Base-by-base conservation (phyloP, 2,888 invertebrate species). In the Liodrosophila aerea region DNA sequence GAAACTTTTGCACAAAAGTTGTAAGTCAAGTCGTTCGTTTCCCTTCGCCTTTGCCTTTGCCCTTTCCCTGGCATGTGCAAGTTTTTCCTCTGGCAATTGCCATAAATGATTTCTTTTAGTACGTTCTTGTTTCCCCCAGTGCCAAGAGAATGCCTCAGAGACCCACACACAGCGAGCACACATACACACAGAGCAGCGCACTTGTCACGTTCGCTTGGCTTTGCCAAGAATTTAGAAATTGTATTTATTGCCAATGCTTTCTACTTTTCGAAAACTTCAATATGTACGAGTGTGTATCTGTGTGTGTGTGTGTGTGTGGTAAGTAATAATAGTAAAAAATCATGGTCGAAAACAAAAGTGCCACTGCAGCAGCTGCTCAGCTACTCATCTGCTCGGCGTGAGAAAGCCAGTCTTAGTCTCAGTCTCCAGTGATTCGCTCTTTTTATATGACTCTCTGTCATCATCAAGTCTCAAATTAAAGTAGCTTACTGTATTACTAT, bases 141-240 rank as follows among this genome's bases (percentile, higher is more conserved):
- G 9, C 8, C 13, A 15, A 8, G 29, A 15, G 11, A 33, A 11
- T 11, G 13, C 7, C 8, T 41, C n/a, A 45, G 29, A 1, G 27
- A 15, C 7, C 29, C 0, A 7, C 1, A 41, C 30, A 18, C 22
- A 13, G 31, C 44, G n/a, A n/a, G n/a, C n/a, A n/a, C n/a, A n/a
- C n/a, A n/a, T n/a, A n/a, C 0, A 7, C 1, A 41, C 30, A 18
- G 15, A 13, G 31, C 44, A 45, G 22, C 9, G 45, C 68, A 76
- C 76, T 80, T 77, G 84, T 80, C 76, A 80, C 76, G 84, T 83
- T 73, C 61, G 22, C 29, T 45, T 54, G 50, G 56, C 61, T 58
- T n/a, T 49, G 85, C 63, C 78, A 73, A 84, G 77, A 78, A 78
- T 78, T 74, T 84, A 67, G 82, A 82, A 78, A 78, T 74, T 71